These are phyloP conservation scores for Zygothrica quintamaculata DNA, from an alignment of 2,888 invertebrate genomes.

Conservation along the genomic window DNA sequence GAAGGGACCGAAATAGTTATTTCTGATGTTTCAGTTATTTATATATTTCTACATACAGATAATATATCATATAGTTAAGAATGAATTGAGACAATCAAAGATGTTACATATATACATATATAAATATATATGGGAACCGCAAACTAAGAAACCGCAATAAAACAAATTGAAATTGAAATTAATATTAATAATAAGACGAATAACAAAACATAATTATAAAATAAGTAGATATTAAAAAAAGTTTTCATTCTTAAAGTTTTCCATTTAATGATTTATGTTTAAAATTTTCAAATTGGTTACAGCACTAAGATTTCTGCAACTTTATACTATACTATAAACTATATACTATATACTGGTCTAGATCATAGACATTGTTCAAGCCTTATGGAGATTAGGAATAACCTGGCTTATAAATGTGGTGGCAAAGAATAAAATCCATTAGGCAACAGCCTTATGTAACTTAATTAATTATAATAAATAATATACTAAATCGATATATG, in stretches of 20 bases:
- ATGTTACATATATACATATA: not conserved
- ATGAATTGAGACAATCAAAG: not conserved
- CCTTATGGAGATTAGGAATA: conserved; percentile 43
- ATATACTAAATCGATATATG: conserved; percentile 50
- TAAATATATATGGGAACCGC: too few relatives aligned
- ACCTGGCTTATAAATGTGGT: conserved; percentile 37
- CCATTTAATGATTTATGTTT: conserved; percentile 36
- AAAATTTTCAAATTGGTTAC: conserved; percentile 35
- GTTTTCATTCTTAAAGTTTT: conserved; percentile 14
- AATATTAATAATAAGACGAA: too few relatives aligned
- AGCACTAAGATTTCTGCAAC: conserved; percentile 25
- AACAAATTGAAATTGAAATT: too few relatives aligned
- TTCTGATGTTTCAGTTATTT: not conserved
- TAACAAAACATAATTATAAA: too few relatives aligned
- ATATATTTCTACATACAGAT: not conserved
- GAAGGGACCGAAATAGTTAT: not conserved
- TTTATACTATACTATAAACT: conserved; percentile 17
- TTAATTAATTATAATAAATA: conserved; percentile 63
- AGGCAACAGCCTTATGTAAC: conserved; percentile 47
- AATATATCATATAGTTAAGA: not conserved
- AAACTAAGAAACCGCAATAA: too few relatives aligned
- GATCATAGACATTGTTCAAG: conserved; percentile 38
- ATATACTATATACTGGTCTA: conserved; percentile 43
- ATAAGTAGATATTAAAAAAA: conserved; percentile 1
- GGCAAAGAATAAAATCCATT: conserved; percentile 51